Conservation (phyloP, 2,888 invertebrate genomes). For the Microdon myrmicae region DNA sequence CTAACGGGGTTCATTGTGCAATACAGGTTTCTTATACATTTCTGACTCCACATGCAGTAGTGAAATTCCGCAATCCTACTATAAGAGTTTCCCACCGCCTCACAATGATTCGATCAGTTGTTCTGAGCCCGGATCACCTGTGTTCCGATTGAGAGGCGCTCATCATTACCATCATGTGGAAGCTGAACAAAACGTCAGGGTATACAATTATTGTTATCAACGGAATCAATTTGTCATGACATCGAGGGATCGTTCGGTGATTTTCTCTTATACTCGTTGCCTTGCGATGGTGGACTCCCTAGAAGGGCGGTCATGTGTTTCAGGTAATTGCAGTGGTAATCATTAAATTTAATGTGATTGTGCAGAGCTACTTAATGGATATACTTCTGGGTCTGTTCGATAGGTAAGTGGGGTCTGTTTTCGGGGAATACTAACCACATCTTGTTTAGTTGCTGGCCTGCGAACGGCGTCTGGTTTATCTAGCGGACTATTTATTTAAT, state of each 20-base stretch:
- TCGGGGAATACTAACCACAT: neutral
- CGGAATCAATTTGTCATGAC: constrained; percentile 51
- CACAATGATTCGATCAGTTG: constrained; percentile 25
- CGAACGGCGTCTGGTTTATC: constrained; percentile 18
- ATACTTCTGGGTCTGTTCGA: constrained; percentile 20
- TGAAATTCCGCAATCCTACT: constrained; percentile 27
- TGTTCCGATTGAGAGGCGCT: constrained; percentile 7
- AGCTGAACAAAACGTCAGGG: constrained; percentile 39
- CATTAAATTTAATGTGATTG: constrained; percentile 47
- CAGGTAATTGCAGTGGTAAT: constrained; percentile 40
- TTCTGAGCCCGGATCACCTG: constrained; percentile 3
- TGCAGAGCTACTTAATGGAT: constrained; percentile 27
- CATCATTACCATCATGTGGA: constrained; percentile 19
- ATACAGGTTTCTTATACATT: too few species aligned
- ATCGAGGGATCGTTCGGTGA: constrained; percentile 34
- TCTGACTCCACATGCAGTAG: constrained; percentile 6
- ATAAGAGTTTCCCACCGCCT: constrained; percentile 19
- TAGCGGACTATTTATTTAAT: constrained; percentile 27
- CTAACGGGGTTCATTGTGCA: too few species aligned
- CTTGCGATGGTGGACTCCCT: constrained; percentile 18
- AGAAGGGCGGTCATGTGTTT: constrained; percentile 45
- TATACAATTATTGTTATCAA: constrained; percentile 51
- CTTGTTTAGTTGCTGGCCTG: neutral
- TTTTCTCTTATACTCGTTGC: too few species aligned
- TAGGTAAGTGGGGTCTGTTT: constrained; percentile 12